Conservation (phyloP, 2,113 vertebrate genomes). For the Fregata magnificens region DNA sequence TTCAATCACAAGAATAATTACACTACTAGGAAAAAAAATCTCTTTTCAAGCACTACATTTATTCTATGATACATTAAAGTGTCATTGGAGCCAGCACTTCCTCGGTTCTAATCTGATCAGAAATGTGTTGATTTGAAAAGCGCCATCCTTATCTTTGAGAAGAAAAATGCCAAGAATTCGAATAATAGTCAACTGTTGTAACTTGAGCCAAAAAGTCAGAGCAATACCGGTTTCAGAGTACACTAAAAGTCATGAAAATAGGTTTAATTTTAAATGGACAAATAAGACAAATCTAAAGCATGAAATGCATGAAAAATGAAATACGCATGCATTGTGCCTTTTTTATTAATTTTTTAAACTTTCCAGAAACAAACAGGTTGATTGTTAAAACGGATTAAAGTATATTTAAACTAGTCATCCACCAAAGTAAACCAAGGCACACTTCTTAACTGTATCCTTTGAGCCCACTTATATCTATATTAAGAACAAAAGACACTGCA, state of each 20-base stretch:
- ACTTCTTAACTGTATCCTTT: neutral
- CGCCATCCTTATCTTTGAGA: neutral
- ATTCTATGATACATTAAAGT: neutral
- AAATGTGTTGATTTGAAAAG: neutral
- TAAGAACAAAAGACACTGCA: neutral
- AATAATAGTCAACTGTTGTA: neutral
- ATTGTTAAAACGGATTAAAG: neutral
- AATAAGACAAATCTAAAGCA: neutral
- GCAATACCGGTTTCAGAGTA: neutral
- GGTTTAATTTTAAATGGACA: neutral
- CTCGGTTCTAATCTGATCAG: neutral
- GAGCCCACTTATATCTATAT: neutral
- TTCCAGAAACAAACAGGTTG: neutral
- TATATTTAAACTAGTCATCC: neutral
- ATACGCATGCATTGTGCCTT: neutral
- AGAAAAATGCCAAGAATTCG: neutral
- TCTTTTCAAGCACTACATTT: neutral
- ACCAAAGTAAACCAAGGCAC: neutral
- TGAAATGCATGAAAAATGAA: neutral
- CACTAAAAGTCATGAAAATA: neutral
- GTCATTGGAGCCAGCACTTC: neutral
- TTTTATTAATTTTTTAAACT: neutral
- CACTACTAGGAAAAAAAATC: neutral
- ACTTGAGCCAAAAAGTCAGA: neutral
- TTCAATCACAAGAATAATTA: slow-evolving; percentile 23